Evolutionary conservation across 2,888 invertebrate genomes (phyloP).

Genomic region (Drosophila colorata): DNA sequence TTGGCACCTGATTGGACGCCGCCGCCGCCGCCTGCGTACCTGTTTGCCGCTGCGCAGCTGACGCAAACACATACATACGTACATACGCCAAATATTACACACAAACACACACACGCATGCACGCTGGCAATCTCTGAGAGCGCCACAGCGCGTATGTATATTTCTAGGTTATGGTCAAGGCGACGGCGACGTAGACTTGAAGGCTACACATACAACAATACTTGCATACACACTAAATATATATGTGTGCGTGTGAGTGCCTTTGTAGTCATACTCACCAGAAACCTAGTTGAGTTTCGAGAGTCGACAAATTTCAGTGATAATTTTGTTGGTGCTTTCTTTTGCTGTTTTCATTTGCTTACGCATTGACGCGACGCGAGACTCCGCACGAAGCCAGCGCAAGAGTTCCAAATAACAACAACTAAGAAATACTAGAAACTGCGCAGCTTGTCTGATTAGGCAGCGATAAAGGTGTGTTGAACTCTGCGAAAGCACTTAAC

Average conservation of each 20-base stretch:
- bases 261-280: conserved; percentile 6
- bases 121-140: conserved; percentile 28
- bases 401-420: conserved; percentile 40
- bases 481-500: conserved; percentile 56
- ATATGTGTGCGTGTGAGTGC: background rate
- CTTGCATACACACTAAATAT: conserved; percentile 11
- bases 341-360: conserved; percentile 66
- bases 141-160: conserved; percentile 31
- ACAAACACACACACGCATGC: conserved; percentile 10
- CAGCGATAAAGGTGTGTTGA: conserved; percentile 73
- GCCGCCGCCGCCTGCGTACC: conserved; percentile 32
- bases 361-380: conserved; percentile 46
- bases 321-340: conserved; percentile 54
- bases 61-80: conserved; percentile 36
- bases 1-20: conserved; percentile 56
- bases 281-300: conserved; percentile 40
- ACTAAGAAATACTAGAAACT: conserved; percentile 22
- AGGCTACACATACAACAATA: conserved; percentile 57
- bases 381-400: conserved; percentile 17
- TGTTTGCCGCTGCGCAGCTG: conserved; percentile 55
- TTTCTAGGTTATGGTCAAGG: conserved; percentile 78
- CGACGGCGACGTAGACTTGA: conserved; percentile 65
- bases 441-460: conserved; percentile 54
- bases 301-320: conserved; percentile 28
- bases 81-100: conserved; percentile 5